Evolutionary conservation across 2,113 vertebrate species (phyloP), one percentile per base, ranked within the genome.

Genomic region (Catharus bicknelli): DNA sequence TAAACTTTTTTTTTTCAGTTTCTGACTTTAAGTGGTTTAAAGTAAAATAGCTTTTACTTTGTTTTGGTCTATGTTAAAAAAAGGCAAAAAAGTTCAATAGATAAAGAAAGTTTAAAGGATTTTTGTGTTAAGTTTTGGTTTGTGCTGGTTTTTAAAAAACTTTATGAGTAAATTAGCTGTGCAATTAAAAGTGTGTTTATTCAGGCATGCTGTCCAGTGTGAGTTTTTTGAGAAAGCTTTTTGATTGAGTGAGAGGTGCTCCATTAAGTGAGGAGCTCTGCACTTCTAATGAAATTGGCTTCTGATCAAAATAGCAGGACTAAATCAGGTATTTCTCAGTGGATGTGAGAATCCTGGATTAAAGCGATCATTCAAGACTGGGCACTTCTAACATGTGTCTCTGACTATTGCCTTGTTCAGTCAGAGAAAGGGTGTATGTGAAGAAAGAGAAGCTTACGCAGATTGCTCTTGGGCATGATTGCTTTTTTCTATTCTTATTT

Each of bases 341-440:
- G 75, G 26, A 88, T 69, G 68, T 66, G 67, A 92, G 90, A 96
- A 86, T 55, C 72, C 87, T 61, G 83, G 91, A 57, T 79, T 90
- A 73, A 81, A 64, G 79, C 25, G 83, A 22, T 90, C 12, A 2
- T 38, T 54, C 54, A 64, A 47, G 83, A 27, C 51, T 79, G 48
- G 55, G 30, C 48, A 32, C 40, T 91, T 57, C 27, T 72, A 92
- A 81, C 14, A 22, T 4, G 5, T 61, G 48, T 91, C 38, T 90
- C 30, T 81, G 69, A 32, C 51, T 67, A 11, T 53, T 77, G 72
- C 23, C 75, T 92, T 69, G 34, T 66, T 93, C 53, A 61, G 62
- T 38, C 38, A 45, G 67, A 63, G 30, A 22, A 43, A 17, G 36
- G 32, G 21, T 51, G 8, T 54, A 30, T 26, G 2, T 32, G 54